These are phyloP conservation scores for Lepidonotus clava DNA, from an alignment of 2,888 invertebrate genomes.

Conservation along the genomic window DNA sequence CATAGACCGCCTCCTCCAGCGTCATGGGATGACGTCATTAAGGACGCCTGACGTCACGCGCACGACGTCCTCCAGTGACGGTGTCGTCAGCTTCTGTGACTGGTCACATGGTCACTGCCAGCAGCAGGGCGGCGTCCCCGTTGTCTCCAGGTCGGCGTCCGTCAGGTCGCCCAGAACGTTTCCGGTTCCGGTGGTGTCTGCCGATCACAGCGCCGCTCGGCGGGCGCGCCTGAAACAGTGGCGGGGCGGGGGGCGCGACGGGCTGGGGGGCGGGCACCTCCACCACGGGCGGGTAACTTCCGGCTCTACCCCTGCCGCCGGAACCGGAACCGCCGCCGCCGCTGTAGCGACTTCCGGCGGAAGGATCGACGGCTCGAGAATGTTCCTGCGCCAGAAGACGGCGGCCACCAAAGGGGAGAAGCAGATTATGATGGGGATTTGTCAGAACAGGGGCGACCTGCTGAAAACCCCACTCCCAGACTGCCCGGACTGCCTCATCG, in stretches of 20 bases:
- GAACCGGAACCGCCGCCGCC: not conserved
- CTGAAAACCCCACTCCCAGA: not conserved
- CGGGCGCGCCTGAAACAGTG: conserved; percentile 32
- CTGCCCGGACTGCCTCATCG: conserved; percentile 9
- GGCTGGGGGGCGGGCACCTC: not conserved
- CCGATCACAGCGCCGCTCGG: not conserved
- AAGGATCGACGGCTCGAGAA: not conserved
- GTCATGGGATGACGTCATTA: not conserved
- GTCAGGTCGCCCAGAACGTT: not conserved
- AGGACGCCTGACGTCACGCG: not conserved
- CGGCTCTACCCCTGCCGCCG: not conserved
- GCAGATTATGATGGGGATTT: conserved; percentile 50
- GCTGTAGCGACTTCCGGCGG: not conserved
- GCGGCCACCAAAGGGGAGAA: not conserved
- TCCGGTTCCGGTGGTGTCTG: conserved; percentile 3
- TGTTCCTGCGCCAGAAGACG: conserved; percentile 38
- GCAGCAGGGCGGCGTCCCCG: not conserved
- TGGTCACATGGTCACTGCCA: not conserved
- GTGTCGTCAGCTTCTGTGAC: conserved; percentile 11
- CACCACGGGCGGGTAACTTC: not conserved
- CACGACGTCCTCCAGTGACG: not conserved
- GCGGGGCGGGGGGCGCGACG: conserved; percentile 5
- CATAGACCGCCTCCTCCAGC: not conserved
- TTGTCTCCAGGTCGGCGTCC: not conserved
- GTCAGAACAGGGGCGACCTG: conserved; percentile 44